Evolutionary conservation across 2,797 vertebrate genomes (phyloP), one percentile per base, ranked within the genome.

Genomic region (Myoxocephalus aenaeus): DNA sequence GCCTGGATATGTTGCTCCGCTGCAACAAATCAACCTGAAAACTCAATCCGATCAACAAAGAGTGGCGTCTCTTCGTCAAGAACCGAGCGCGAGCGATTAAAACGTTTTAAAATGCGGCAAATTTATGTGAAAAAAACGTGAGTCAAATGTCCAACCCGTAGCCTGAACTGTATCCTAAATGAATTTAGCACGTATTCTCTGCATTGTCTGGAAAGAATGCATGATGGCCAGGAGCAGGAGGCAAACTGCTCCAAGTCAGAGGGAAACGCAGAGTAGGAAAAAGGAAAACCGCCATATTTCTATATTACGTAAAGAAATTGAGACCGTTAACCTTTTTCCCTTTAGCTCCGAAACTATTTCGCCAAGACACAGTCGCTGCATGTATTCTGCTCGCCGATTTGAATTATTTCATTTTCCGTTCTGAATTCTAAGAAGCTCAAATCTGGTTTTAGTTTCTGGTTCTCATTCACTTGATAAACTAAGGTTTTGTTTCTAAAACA

Each of bases 161-260:
- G 68, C 56, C 69, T 61, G 29, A 79, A 32, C 58, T 38, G 29
- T 57, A 14, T 73, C 53, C 69, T 29, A 76, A 75, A 80, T 67
- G 42, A 70, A 14, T 77, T 86, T 65, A 58, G 46, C 73, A 78
- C 81, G 62, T 62, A 51, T 72, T 75, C 73, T 25, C 53, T 58
- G 73, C 69, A 65, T 69, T 34, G 50, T 64, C 65, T 86, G 85
- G 86, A 91, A 91, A 86, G 58, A 80, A 79, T 77, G 73, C 9
- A 2, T 9, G 50, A 66, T 25, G 46, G 66, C 75, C 58, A 72
- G 73, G 25, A 77, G 68, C 65, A 12, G 61, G 58, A 54, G 44
- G 20, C 42, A 18, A 63, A 62, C 27, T 20, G 51, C 73, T 56
- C 56, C 34, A 13, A 48, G 59, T 76, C 51, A n/a, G 18, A 75